Evolutionary conservation across 2,888 invertebrate species (phyloP), one percentile per base, ranked within the genome.

Genomic region (Lissocephala sabroskyi): DNA sequence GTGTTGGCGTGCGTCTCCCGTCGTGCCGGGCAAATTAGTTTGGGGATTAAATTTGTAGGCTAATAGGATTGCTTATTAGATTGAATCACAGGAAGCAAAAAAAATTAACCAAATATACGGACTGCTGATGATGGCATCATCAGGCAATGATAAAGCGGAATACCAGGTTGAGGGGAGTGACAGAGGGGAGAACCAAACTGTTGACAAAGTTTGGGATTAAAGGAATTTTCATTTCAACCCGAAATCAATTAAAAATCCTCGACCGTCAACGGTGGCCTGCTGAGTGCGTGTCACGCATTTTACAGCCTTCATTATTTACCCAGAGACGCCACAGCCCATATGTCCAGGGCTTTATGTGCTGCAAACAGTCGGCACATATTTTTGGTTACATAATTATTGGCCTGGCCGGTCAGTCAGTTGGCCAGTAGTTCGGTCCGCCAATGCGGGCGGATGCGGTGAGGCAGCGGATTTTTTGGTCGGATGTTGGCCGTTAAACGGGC

Each of bases 371-470:
- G 23, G 49, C 45, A 48, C 45, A 74, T 60, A 64, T 66, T 54
- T 68, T 51, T 54, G 71, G 67, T 63, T 71, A 70, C 65, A 75
- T 68, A 66, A 75, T 68, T 68, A 75, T 71, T 49, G 62, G 48
- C 33, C n/a, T 23, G 23, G 23, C 23, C 7, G 3, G 3, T 49
- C 23, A 36, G 48, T 33, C 41, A 36, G 41, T n/a, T n/a, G n/a
- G n/a, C n/a, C n/a, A n/a, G n/a, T n/a, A n/a, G n/a, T n/a, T n/a
- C n/a, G n/a, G n/a, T n/a, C n/a, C n/a, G n/a, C n/a, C n/a, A n/a
- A n/a, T n/a, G n/a, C n/a, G n/a, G n/a, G n/a, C n/a, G n/a, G n/a
- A n/a, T n/a, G n/a, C n/a, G n/a, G n/a, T n/a, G n/a, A n/a, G n/a
- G n/a, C n/a, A n/a, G n/a, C n/a, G n/a, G n/a, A n/a, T n/a, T n/a